Evolutionary conservation across 1,140 invertebrate genomes (phyloP).

Genomic region (Euura saliciscinereae): DNA sequence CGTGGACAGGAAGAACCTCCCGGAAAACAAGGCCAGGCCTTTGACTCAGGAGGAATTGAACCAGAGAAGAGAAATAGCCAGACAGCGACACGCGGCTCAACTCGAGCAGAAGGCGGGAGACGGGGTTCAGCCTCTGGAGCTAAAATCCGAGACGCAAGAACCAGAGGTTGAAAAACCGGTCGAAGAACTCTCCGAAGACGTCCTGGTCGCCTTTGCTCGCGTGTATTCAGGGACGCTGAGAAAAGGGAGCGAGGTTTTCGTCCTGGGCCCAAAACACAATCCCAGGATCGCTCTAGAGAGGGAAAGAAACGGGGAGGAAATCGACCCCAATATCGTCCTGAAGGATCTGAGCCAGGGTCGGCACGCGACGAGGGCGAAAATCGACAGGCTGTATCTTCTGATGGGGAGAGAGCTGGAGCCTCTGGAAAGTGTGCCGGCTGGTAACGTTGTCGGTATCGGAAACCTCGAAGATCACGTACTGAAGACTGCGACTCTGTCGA

Average conservation of each 20-base stretch:
- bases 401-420: conserved; percentile 92
- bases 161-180: conserved; percentile 22
- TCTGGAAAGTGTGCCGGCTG: conserved; percentile 81
- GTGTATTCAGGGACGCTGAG: conserved; percentile 89
- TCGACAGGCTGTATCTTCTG: conserved; percentile 84
- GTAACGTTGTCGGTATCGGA: conserved; percentile 90
- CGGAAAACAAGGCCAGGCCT: conserved; percentile 74
- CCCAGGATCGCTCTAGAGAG: conserved; percentile 65
- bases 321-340: conserved; percentile 63
- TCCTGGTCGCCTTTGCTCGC: conserved; percentile 91
- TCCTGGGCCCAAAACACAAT: conserved; percentile 91
- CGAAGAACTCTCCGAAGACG: conserved; percentile 64
- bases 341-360: conserved; percentile 72
- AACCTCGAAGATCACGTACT: conserved; percentile 86
- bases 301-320: conserved; percentile 46
- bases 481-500: conserved; percentile 91
- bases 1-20: conserved; percentile 72
- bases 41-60: conserved; percentile 80
- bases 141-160: conserved; percentile 15
- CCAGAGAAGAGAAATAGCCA: conserved; percentile 71
- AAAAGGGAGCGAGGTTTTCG: conserved; percentile 80
- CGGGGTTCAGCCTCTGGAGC: neutral
- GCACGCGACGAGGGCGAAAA: conserved; percentile 65
- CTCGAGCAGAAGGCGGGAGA: conserved; percentile 29
- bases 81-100: conserved; percentile 66